These are phyloP conservation scores for Pyrrhia umbra DNA, from an alignment of 2,888 invertebrate genomes.

Conservation along the genomic window DNA sequence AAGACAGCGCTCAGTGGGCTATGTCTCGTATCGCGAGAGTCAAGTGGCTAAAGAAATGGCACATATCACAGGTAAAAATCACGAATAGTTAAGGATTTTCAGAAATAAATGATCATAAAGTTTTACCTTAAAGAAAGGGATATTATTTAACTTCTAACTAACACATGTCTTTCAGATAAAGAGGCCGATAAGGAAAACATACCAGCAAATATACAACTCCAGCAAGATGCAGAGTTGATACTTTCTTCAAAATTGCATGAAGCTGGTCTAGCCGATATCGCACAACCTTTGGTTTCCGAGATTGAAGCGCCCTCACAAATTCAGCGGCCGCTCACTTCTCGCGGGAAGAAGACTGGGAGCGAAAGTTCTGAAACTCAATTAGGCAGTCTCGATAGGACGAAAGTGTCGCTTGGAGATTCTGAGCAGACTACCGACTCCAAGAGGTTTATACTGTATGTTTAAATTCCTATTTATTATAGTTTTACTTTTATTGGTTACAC, in stretches of 20 bases:
- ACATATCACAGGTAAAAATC: slow-evolving; percentile 53
- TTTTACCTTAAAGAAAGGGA: too few relatives aligned
- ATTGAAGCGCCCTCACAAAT: slow-evolving; percentile 21
- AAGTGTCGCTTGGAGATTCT: slow-evolving; percentile 84
- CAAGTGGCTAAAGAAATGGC: slow-evolving; percentile 45
- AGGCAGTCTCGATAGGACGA: slow-evolving; percentile 84
- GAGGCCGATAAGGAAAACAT: slow-evolving; percentile 78
- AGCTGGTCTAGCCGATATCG: slow-evolving; percentile 75
- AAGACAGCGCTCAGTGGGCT: slow-evolving; percentile 68
- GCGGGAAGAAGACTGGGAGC: slow-evolving; percentile 58
- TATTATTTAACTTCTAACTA: too few relatives aligned
- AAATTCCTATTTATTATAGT: background rate
- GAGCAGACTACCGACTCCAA: slow-evolving; percentile 78
- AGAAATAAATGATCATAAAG: too few relatives aligned
- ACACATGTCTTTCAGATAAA: slow-evolving; percentile 37
- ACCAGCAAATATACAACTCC: slow-evolving; percentile 61
- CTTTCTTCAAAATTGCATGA: slow-evolving; percentile 73
- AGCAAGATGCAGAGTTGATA: slow-evolving; percentile 59
- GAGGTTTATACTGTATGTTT: slow-evolving; percentile 76
- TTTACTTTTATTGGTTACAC: too few relatives aligned
- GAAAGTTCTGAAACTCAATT: slow-evolving; percentile 77
- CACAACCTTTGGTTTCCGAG: slow-evolving; percentile 20
- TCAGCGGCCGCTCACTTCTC: slow-evolving; percentile 27
- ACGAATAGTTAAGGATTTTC: too few relatives aligned
- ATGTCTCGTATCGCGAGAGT: slow-evolving; percentile 67